Percentiles rank a stretch among this genome's conserved stretches.
Conservation (phyloP, 2,888 invertebrate species). For the Timema podura region DNA sequence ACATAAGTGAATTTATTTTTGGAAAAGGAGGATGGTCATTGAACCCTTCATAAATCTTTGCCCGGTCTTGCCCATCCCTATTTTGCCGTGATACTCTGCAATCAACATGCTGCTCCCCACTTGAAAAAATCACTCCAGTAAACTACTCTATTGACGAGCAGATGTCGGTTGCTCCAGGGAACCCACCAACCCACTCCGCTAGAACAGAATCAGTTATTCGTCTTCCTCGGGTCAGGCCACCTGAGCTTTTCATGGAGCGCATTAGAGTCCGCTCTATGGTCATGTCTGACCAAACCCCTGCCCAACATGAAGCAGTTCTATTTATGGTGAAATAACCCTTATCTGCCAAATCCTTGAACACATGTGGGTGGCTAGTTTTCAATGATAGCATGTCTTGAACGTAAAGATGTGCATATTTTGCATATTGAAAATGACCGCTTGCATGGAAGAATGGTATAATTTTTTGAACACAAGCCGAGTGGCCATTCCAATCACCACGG, state of each 20-base stretch:
- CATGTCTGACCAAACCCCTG: conserved; percentile 8
- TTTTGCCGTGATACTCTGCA: not conserved
- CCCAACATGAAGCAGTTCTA: conserved; percentile 5
- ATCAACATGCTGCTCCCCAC: conserved; percentile 9
- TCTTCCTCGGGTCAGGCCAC: not conserved
- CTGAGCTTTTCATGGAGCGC: not conserved
- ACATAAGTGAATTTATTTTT: not conserved
- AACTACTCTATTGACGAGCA: conserved; percentile 1
- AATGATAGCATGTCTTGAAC: not conserved
- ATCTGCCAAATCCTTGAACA: conserved; percentile 4
- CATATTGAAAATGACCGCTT: conserved; percentile 7
- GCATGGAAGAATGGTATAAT: conserved; percentile 4
- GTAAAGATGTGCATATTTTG: conserved; percentile 6
- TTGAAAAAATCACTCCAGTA: conserved; percentile 4
- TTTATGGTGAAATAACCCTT: conserved; percentile 9
- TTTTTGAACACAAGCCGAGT: not conserved
- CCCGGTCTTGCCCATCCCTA: not conserved
- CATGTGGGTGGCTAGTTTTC: not conserved
- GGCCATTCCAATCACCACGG: conserved; percentile 2
- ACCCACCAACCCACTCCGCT: not conserved
- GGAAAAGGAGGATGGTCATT: not conserved
- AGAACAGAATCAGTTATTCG: conserved; percentile 1
- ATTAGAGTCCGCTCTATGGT: conserved; percentile 5
- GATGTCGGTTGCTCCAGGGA: not conserved
- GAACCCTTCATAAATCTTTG: not conserved